phyloP scores from a whole-genome alignment of 2,113 vertebrate genomes.

The Lontra canadensis region DNA sequence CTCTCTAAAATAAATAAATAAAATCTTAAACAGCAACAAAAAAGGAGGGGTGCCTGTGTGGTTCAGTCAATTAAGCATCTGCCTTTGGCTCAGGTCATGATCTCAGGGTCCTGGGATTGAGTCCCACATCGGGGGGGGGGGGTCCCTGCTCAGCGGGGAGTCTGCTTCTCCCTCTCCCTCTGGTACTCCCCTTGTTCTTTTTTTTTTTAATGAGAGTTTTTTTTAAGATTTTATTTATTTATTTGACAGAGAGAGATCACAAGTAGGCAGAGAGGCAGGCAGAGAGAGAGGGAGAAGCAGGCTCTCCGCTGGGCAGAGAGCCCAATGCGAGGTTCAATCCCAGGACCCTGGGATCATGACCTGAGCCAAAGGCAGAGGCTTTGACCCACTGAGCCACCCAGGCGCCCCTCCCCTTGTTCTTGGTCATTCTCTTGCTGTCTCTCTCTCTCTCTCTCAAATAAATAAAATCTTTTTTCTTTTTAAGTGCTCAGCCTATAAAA shows the following conservation, averaged over 20 bases:
- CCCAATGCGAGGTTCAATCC: rapidly evolving
- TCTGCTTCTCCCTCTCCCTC: not conserved
- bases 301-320: too few species aligned
- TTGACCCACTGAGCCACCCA: too few species aligned
- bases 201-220: too few species aligned
- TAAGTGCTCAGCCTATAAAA: not conserved
- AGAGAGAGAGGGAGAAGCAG: too few species aligned
- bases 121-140: not conserved
- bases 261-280: too few species aligned
- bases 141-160: not conserved
- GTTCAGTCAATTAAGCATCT: not conserved
- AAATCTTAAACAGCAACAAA: not conserved
- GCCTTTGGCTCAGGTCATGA: not conserved
- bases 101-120: not conserved
- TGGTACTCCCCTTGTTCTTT: not conserved
- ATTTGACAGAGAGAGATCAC: too few species aligned
- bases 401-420: not conserved
- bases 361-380: too few species aligned
- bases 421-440: too few species aligned
- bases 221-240: too few species aligned
- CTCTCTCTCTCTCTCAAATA: not conserved
- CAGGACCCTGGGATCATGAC: too few species aligned
- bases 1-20: not conserved
- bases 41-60: not conserved
- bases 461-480: not conserved